Base-by-base conservation (phyloP, 1,140 invertebrate species). In the Uloborus diversus region DNA sequence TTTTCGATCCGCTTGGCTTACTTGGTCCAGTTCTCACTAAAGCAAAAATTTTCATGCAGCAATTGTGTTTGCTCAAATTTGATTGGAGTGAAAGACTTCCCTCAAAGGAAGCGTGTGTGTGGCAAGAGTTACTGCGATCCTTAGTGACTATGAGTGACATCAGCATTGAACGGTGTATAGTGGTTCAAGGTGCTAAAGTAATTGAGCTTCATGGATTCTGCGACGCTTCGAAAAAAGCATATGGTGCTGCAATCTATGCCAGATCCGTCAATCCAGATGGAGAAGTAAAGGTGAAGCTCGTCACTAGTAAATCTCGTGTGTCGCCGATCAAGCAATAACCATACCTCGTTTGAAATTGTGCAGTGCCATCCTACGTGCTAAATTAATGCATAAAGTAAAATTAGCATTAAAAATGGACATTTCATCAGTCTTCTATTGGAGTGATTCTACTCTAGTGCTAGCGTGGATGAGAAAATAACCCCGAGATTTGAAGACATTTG, bases 1-100 rank as follows among this genome's bases (percentile, higher is more conserved):
- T 87, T 7, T 89, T 86, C 81, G 88, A 89, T 82, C 88, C 87
- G 14, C 80, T 88, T n/a, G 88, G 88, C 28, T 75, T 87, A 14
- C 30, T 88, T 13, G 81, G 83, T 28, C 86, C 87, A 30, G 51
- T 86, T 11, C 84, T 85, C 17, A 82, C 86, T 11, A 80, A 73
- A 17, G 84, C 84, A 20, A 89, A 89, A 83, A 83, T 86, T 7
- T 71, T 88, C 5, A 64, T 89, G 13, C 88, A 89, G 25, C n/a
- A 49, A 49, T 20, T 66, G 17, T 66, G 64, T 25, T 28, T 42
- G 4, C 27, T 47, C 4, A 47, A 66, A 51, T 14, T 66, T 9
- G 37, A 49, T 28, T 66, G 42, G 64, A 49, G 49, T 30, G 64
- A 66, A 11, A 7, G 20, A 9, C 42, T 66, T 3, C 64, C 64